Base-by-base conservation (phyloP, 2,113 vertebrate genomes). In the Lepus americanus region DNA sequence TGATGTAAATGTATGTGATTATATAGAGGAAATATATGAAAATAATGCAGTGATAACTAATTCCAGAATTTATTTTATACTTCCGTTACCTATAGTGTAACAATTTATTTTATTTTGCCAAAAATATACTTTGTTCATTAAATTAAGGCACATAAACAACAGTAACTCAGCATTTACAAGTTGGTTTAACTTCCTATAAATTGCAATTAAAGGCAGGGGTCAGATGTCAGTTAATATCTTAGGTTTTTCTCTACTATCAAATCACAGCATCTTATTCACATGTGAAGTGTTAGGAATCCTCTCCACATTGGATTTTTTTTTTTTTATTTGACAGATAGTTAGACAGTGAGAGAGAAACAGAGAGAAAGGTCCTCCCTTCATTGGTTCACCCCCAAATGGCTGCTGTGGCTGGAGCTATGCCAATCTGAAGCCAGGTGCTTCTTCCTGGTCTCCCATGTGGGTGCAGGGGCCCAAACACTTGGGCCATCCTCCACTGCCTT, bases 91-190 rank as follows among this genome's bases (percentile, higher is more conserved):
- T 55, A 25, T 49, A 33, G 51, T 27, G 74, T 82, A n/a, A 27
- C n/a, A 33, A 76, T 49, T 83, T 87, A 66, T 53, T 87, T 63
- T 63, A 63, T 72, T 63, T 89, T 88, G 49, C 49, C 36, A 83
- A 83, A 82, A 66, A 16, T 72, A 22, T 27, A 14, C n/a, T 23
- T 69, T 16, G 16, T 83, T 74, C 17, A 33, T 77, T 67, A 55
- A 83, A 49, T 69, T 86, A 53, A 16, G 39, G 1, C 49, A 31
- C 9, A 51, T 17, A 69, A 76, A 25, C n/a, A 81, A 8, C 53
- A 51, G 64, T 63, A n/a, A 61, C 16, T 59, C 20, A 78, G 16
- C 12, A 72, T 81, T 90, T 78, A 23, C 5, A 82, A 9, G 73
- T 39, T 88, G 55, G 82, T 83, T 82, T 92, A 61, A 90, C 20